Evolutionary conservation across 2,888 invertebrate species (phyloP), one percentile per base, ranked within the genome.

Genomic region (Invenusta paracnida): DNA sequence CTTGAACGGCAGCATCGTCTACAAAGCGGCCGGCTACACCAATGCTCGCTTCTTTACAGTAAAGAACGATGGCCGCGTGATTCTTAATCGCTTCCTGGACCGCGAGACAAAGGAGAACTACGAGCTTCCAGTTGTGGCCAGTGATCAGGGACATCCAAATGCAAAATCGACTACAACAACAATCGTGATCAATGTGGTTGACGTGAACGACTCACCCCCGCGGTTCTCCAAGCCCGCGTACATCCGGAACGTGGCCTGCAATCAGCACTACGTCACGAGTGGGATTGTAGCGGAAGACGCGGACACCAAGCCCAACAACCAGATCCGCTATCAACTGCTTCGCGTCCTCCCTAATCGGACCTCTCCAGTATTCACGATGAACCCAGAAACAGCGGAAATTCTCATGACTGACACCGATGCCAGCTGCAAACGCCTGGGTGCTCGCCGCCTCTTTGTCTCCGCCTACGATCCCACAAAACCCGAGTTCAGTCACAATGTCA

Each of bases 121-220:
- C 29, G 82, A 82, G 27, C 29, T 82, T 13, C 29, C 30, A 17
- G 82, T 82, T 5, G 27, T 30, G 27, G 82, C 82, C 30, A 82
- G 29, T 17, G 82, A 82, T 25, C 13, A 28, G 27, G 82, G 82
- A 1, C 27, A 13, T 28, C 82, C 82, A 13, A 29, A 28, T 2
- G 29, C 29, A 2, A 11, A 5, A 13, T 82, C 82, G 13, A 28
- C 29, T 23, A 82, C 29, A 5, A 82, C 82, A 82, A 82, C 82
- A 2, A 23, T 82, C 11, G 30, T 82, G 2, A 82, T 82, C 5
- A 29, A 82, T 17, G 29, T 82, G 1, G 25, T 25, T 2, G 82
- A 82, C 30, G 82, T 82, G 11, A 82, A 82, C 82, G 82, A 82
- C 30, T 29, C 30, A 30, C 82, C 82, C 5, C 82, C 82, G 5